Percentiles rank a stretch among this genome's conserved stretches.
Evolutionary conservation across 2,888 invertebrate genomes (phyloP).

Genomic region (Pyrochroa serraticornis): DNA sequence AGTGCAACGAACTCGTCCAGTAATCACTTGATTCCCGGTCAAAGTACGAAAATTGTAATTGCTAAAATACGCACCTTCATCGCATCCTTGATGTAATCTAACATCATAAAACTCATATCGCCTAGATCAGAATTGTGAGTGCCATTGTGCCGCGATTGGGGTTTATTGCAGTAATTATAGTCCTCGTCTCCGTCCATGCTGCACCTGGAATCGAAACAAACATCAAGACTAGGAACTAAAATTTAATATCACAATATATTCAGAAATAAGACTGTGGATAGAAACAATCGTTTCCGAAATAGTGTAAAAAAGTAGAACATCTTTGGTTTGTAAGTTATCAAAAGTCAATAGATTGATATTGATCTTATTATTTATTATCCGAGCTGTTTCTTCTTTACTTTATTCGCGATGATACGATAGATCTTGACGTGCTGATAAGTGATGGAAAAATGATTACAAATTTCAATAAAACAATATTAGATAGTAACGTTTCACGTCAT

Average conservation of each 20-base stretch:
- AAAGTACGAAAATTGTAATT: conserved; percentile 6
- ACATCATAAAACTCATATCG: conserved; percentile 85
- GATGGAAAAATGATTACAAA: too few relatives aligned
- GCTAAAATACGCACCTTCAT: conserved; percentile 65
- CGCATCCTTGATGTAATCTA: conserved; percentile 83
- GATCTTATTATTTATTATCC: neutral
- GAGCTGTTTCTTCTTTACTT: too few relatives aligned
- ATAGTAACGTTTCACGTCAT: too few relatives aligned
- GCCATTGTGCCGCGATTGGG: conserved; percentile 38
- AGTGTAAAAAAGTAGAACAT: neutral
- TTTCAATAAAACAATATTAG: too few relatives aligned
- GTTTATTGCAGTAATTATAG: conserved; percentile 37
- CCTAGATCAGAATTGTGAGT: conserved; percentile 63
- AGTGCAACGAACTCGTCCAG: too few relatives aligned
- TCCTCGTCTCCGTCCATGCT: conserved; percentile 54
- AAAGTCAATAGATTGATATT: neutral
- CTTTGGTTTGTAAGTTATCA: neutral
- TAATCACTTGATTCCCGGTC: neutral
- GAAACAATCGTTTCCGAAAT: neutral
- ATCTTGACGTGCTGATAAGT: too few relatives aligned
- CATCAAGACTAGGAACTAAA: neutral
- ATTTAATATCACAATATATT: neutral
- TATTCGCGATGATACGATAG: too few relatives aligned
- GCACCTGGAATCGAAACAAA: conserved; percentile 23
- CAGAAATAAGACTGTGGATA: neutral